Evolutionary conservation across 2,888 invertebrate species (phyloP).

Genomic region (Metellina segmentata): DNA sequence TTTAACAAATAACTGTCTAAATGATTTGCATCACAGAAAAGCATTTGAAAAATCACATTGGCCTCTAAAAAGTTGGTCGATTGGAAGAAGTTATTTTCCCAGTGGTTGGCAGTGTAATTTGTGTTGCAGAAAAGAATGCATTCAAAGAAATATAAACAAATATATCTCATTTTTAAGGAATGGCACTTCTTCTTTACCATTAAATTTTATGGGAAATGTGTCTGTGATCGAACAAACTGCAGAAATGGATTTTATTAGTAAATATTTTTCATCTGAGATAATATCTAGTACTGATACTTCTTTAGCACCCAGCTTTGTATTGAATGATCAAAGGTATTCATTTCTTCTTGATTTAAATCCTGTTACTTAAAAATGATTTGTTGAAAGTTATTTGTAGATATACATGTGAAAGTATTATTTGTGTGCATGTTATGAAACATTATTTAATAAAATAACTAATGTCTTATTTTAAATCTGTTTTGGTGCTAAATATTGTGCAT

Average conservation of each 20-base stretch:
- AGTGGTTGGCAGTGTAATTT: conserved; percentile 73
- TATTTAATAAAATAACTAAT: too few relatives aligned
- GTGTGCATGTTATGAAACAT: too few relatives aligned
- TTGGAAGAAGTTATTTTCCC: conserved; percentile 52
- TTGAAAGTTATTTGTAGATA: too few relatives aligned
- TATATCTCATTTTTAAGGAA: conserved; percentile 24
- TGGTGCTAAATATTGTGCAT: too few relatives aligned
- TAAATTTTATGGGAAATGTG: conserved; percentile 23
- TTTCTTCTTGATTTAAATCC: conserved; percentile 37
- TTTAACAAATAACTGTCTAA: conserved; percentile 44
- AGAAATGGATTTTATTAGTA: conserved; percentile 4
- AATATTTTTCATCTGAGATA: conserved; percentile 39
- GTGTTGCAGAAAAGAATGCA: conserved; percentile 53
- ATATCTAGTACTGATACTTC: conserved; percentile 46
- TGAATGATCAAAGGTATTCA: conserved; percentile 40
- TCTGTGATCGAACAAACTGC: conserved; percentile 52
- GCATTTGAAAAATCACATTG: conserved; percentile 57
- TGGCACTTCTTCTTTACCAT: conserved; percentile 22
- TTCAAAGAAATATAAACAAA: conserved; percentile 5
- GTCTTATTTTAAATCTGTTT: too few relatives aligned
- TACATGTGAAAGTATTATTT: too few relatives aligned
- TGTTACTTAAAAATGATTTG: background rate
- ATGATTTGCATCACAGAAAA: conserved; percentile 12
- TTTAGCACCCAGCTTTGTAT: conserved; percentile 61
- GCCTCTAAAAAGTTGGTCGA: conserved; percentile 48